Evolutionary conservation across 53 echinoderm and acorn worm genomes (phyloP).

Genomic region (Henricia sp.): DNA sequence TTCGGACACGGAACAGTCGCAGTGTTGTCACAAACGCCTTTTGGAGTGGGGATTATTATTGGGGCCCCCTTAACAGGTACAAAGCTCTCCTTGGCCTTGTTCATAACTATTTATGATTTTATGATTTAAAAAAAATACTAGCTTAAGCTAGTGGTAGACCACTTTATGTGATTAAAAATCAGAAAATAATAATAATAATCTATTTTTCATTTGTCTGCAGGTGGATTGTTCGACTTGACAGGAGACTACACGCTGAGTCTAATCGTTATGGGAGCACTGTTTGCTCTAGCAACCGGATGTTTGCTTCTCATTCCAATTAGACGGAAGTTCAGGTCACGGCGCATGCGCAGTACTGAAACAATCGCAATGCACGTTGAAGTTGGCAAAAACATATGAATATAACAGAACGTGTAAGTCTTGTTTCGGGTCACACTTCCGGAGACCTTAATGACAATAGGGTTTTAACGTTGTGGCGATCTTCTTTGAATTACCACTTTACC

Average conservation of each 20-base stretch:
- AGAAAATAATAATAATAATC: not conserved
- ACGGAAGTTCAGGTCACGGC: conserved; percentile 12
- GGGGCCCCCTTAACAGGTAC: conserved; percentile 23
- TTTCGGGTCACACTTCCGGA: too few species aligned
- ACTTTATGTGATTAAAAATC: not conserved
- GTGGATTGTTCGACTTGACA: conserved; percentile 13
- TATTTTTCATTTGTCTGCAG: not conserved
- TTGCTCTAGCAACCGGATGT: not conserved
- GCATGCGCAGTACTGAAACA: not conserved
- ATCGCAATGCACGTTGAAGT: too few species aligned
- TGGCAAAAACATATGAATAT: too few species aligned
- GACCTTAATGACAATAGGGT: too few species aligned
- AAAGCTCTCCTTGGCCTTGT: not conserved
- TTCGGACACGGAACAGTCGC: not conserved
- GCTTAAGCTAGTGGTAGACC: not conserved
- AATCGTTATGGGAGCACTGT: not conserved
- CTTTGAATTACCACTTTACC: too few species aligned
- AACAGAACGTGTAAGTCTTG: not conserved
- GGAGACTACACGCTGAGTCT: conserved; percentile 15
- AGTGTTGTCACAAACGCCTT: not conserved
- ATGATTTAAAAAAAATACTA: not conserved
- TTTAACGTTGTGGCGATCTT: too few species aligned
- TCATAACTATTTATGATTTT: not conserved
- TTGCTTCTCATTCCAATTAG: conserved; percentile 10
- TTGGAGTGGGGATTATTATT: conserved; percentile 4